phyloP scores from a whole-genome alignment of 2,888 invertebrate species.

The Cerastis leucographa region DNA sequence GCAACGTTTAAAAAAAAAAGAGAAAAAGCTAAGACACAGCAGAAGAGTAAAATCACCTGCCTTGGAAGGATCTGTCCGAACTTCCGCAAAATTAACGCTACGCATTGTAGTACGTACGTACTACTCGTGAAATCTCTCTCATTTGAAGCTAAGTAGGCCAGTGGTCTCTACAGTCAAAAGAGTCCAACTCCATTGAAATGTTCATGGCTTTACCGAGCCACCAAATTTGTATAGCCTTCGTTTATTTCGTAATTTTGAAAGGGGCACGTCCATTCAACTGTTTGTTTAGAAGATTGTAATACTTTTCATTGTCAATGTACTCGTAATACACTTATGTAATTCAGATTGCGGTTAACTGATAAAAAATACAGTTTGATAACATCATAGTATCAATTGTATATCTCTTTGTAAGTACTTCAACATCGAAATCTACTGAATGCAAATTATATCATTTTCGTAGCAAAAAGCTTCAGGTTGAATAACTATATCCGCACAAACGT shows the following conservation, averaged over 20 bases:
- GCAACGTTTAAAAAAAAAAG: too few species aligned
- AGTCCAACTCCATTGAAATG: conserved; percentile 36
- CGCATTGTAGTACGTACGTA: neutral
- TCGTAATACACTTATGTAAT: conserved; percentile 39
- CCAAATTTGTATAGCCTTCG: conserved; percentile 26
- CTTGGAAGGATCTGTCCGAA: neutral
- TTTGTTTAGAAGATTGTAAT: conserved; percentile 31
- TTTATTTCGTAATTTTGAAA: conserved; percentile 40
- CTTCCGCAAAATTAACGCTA: neutral
- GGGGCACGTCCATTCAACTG: conserved; percentile 28
- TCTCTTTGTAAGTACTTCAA: neutral
- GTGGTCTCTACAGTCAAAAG: conserved; percentile 31
- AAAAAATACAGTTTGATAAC: conserved; percentile 9
- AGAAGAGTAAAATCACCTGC: neutral
- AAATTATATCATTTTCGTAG: neutral
- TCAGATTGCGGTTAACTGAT: conserved; percentile 30
- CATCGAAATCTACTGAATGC: neutral
- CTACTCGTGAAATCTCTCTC: conserved; percentile 10
- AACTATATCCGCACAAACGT: neutral
- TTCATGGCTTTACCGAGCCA: conserved; percentile 19
- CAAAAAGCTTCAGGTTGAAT: neutral
- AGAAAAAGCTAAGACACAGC: neutral
- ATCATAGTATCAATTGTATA: neutral
- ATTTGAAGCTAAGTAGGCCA: conserved; percentile 39
- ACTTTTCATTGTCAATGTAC: conserved; percentile 46